phyloP scores from a whole-genome alignment of 1,140 invertebrate species.

The Polypedilum vanderplanki region DNA sequence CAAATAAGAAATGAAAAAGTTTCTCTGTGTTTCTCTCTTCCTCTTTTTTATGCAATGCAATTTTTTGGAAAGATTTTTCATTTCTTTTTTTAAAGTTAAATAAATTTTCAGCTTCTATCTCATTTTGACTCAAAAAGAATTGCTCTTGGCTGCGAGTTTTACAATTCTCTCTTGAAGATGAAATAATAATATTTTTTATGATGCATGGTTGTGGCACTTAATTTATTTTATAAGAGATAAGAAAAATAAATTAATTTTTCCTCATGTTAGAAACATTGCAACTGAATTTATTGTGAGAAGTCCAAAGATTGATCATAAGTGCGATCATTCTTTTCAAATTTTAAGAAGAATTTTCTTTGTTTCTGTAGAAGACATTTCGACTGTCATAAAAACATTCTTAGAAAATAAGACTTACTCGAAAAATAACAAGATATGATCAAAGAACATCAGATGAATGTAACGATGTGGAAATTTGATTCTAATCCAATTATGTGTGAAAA shows the following conservation, averaged over 20 bases:
- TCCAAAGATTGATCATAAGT: no score
- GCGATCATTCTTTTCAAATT: no score
- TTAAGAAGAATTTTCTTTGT: no score
- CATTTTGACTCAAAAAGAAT: neutral
- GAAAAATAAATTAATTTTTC: no score
- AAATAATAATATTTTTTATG: conserved; percentile 13
- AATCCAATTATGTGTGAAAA: neutral
- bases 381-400: no score
- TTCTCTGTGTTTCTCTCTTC: neutral
- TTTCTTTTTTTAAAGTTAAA: neutral
- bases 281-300: no score
- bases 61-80: no score
- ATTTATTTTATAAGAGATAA: neutral
- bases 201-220: conserved; percentile 10
- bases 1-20: neutral
- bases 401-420: no score
- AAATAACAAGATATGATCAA: no score
- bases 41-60: no score
- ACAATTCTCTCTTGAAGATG: neutral
- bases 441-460: neutral
- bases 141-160: neutral
- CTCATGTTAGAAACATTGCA: no score
- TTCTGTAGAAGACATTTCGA: no score
- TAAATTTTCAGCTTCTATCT: neutral
- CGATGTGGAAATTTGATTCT: conserved; percentile 11